Conservation (phyloP, 2,888 invertebrate genomes). For the Xylota sylvarum region DNA sequence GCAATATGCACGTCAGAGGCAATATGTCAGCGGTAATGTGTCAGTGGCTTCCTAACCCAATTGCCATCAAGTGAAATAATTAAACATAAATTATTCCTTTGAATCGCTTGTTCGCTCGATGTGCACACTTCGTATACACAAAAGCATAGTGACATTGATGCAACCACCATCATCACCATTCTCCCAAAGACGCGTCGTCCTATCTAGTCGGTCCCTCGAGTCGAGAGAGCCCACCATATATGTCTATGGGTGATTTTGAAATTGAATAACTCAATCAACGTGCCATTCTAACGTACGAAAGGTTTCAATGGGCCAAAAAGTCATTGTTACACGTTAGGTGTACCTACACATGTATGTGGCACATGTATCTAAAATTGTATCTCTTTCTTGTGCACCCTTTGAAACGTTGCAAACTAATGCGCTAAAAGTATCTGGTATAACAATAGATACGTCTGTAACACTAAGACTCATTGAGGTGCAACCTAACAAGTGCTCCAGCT, state of each 20-base stretch:
- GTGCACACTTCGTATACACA: constrained; percentile 21
- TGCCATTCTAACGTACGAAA: constrained; percentile 29
- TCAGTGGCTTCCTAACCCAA: constrained; percentile 76
- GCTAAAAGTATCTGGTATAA: constrained; percentile 52
- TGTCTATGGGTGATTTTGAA: constrained; percentile 16
- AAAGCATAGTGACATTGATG: constrained; percentile 59
- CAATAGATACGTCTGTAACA: background rate
- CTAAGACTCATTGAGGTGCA: constrained; percentile 47
- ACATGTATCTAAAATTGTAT: background rate
- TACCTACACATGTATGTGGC: background rate
- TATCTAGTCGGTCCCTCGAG: background rate
- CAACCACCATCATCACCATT: constrained; percentile 38
- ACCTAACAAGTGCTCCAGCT: constrained; percentile 51
- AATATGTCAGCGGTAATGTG: constrained; percentile 69
- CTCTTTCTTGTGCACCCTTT: constrained; percentile 13
- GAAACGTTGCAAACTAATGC: constrained; percentile 56
- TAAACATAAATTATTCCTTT: constrained; percentile 75
- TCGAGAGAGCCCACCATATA: background rate
- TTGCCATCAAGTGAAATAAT: constrained; percentile 75
- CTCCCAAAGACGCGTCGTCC: constrained; percentile 1
- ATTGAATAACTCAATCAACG: constrained; percentile 68
- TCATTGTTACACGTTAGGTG: constrained; percentile 52
- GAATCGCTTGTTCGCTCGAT: constrained; percentile 43
- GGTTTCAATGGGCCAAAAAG: constrained; percentile 59
- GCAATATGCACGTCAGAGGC: constrained; percentile 61